Conservation (phyloP, 1,140 invertebrate genomes). For the Magallana angulata region DNA sequence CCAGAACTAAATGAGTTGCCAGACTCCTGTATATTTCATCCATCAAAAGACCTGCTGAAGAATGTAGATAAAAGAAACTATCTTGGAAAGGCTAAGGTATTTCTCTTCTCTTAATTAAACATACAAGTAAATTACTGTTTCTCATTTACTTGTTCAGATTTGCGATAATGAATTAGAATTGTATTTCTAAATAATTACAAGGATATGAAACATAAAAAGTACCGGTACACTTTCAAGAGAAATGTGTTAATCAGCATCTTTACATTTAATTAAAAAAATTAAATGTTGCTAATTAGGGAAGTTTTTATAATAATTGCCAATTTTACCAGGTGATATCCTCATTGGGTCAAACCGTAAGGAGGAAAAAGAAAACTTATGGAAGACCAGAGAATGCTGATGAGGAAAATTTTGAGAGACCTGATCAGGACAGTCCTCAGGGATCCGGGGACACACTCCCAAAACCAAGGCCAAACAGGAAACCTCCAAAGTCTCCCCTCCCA, state of each 20-base stretch:
- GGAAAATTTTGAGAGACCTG: conserved; percentile 18
- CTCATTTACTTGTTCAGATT: no score
- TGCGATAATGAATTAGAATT: no score
- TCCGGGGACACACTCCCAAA: neutral
- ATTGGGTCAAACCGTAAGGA: conserved; percentile 9
- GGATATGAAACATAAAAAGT: no score
- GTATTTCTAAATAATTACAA: no score
- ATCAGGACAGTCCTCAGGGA: neutral
- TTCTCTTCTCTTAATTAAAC: neutral
- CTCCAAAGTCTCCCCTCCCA: neutral
- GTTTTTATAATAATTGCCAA: neutral
- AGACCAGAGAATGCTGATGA: neutral
- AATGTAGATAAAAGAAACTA: conserved; percentile 42
- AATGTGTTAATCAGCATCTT: no score
- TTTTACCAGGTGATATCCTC: neutral
- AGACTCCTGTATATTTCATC: conserved; percentile 39
- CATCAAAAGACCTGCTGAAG: conserved; percentile 27
- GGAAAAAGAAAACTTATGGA: neutral
- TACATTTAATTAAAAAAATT: no score
- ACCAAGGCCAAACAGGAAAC: neutral
- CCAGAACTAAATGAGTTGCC: conserved; percentile 14
- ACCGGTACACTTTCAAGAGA: no score
- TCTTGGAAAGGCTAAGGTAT: conserved; percentile 34
- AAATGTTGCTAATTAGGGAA: neutral
- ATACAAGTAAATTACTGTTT: neutral